Conservation (phyloP, 2,888 invertebrate genomes). For the Drosophila anomalata region DNA sequence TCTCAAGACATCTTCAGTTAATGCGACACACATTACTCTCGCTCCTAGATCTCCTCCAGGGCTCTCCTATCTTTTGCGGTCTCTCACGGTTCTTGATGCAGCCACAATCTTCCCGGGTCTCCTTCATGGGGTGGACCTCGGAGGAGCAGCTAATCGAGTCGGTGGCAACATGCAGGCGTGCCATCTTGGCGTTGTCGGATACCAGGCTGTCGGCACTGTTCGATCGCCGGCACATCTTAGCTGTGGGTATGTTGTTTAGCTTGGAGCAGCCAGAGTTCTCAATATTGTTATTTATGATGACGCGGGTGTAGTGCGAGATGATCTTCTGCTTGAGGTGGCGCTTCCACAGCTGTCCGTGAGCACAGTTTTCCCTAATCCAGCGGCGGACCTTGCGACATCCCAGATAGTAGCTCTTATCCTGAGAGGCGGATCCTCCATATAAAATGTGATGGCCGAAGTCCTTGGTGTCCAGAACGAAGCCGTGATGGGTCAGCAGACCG, state of each 20-base stretch:
- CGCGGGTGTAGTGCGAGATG: conserved; percentile 22
- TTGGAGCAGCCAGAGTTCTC: not conserved
- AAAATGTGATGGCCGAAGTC: not conserved
- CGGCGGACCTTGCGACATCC: conserved; percentile 81
- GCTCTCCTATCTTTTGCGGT: not conserved
- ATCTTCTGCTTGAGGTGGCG: conserved; percentile 12
- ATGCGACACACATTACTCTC: conserved; percentile 24
- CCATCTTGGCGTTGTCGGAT: conserved; percentile 11
- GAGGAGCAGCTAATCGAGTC: conserved; percentile 24
- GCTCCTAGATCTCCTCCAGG: not conserved
- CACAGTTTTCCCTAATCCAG: conserved; percentile 60
- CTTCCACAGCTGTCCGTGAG: conserved; percentile 44
- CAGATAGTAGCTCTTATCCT: conserved; percentile 26
- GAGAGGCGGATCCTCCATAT: not conserved
- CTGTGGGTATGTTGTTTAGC: not conserved
- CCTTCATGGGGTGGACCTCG: not conserved
- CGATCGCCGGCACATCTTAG: conserved; percentile 12
- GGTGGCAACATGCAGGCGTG: conserved; percentile 21
- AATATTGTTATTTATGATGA: conserved; percentile 54
- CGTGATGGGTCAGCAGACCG: conserved; percentile 32
- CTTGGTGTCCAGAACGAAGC: conserved; percentile 26
- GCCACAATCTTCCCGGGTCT: not conserved
- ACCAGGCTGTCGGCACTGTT: conserved; percentile 4
- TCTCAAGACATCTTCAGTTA: conserved; percentile 19
- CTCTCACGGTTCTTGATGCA: not conserved